phyloP scores from a whole-genome alignment of 2,113 vertebrate genomes.

The Indicator indicator region DNA sequence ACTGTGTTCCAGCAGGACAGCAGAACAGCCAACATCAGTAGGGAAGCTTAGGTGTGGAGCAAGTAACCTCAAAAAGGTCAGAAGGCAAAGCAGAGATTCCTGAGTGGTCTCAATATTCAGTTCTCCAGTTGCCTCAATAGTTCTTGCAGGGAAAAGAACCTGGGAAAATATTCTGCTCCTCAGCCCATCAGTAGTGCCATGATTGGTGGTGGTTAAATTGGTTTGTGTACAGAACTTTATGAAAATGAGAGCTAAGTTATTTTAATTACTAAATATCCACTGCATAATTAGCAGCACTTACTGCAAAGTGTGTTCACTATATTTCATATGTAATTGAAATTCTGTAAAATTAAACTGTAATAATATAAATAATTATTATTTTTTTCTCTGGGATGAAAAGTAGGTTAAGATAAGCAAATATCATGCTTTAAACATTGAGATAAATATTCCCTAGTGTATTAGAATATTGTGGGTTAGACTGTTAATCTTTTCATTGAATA shows the following conservation, averaged over 20 bases:
- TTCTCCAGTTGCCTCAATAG: not conserved
- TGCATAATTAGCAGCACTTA: conserved; percentile 41
- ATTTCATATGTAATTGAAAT: conserved; percentile 68
- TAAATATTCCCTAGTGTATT: conserved; percentile 65
- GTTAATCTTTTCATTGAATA: conserved; percentile 75
- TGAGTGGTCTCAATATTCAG: too few relatives aligned
- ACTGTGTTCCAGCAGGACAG: not conserved
- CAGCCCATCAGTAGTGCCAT: not conserved
- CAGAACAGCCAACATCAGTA: not conserved
- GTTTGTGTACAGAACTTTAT: conserved; percentile 1
- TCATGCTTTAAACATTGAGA: conserved; percentile 70
- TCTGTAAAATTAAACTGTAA: conserved; percentile 58
- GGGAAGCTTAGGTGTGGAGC: not conserved
- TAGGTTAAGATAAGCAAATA: conserved; percentile 72
- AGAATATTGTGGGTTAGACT: conserved; percentile 66
- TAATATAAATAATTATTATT: conserved; percentile 57
- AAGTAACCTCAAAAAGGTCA: not conserved
- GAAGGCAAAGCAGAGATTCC: not conserved
- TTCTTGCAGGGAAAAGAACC: not conserved
- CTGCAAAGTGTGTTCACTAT: conserved; percentile 43
- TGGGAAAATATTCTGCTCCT: not conserved
- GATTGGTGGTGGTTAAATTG: not conserved
- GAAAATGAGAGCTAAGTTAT: conserved; percentile 48
- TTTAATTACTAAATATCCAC: conserved; percentile 56
- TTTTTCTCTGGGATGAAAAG: conserved; percentile 39